Evolutionary conservation across 2,888 invertebrate genomes (phyloP), one percentile per base, ranked within the genome.

Genomic region (Cosmopolites sordidus): DNA sequence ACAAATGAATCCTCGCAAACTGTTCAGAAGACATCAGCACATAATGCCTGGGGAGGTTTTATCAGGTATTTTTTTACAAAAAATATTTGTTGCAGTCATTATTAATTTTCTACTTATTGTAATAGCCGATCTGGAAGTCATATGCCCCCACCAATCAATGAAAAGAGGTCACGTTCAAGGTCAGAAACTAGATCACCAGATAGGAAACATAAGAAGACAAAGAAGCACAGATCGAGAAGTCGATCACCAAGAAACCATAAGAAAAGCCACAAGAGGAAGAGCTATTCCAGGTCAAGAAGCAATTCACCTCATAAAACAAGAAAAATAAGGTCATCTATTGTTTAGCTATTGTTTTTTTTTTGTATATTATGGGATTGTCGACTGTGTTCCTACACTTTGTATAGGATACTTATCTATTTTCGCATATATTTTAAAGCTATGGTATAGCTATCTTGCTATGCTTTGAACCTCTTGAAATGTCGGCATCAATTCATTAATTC

Each of bases 21-120:
- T 73, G 6, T 78, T 51, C 81, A 81, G 66, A 79, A 79, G 43
- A 79, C 76, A 49, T 79, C 79, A 1, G 79, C 80, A 1, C 83
- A 84, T 60, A 83, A 83, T 62, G 83, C 83, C 1, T 83, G 83
- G 82, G 83, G 83, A 18, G 83, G 83, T 16, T 83, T 83, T 59
- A 83, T 83, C 56, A 82, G 82, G 69, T 79, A 78, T n/a, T n/a
- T n/a, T n/a, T n/a, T n/a, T n/a, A n/a, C n/a, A n/a, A n/a, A n/a
- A n/a, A n/a, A n/a, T n/a, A n/a, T n/a, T n/a, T n/a, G n/a, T n/a
- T n/a, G n/a, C 22, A 22, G 22, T n/a, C 22, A 8, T 22, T 22
- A 5, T 22, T 22, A 22, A 3, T 22, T 5, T 22, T 22, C 8
- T 8, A 8, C 8, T 22, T 22, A 22, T 22, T 17, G 51, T 59